These are phyloP conservation scores for Cyclophora punctaria DNA, from an alignment of 2,888 invertebrate species.

Conservation along the genomic window DNA sequence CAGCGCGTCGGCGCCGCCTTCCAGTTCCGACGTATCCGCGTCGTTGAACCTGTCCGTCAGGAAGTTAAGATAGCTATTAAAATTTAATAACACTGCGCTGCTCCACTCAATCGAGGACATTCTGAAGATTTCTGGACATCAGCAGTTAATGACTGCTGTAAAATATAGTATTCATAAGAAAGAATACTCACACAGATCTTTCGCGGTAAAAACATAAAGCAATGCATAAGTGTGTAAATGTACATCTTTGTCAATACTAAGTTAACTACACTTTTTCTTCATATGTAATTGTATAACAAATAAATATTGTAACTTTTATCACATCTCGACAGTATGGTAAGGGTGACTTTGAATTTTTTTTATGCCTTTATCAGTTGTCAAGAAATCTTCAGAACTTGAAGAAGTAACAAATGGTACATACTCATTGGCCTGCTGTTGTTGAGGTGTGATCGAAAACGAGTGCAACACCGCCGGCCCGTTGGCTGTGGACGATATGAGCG, in stretches of 20 bases:
- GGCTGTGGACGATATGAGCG: conserved; percentile 61
- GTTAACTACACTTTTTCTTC: too few relatives aligned
- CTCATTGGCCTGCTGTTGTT: conserved; percentile 57
- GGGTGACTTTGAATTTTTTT: too few relatives aligned
- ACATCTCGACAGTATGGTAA: too few relatives aligned
- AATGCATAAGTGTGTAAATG: too few relatives aligned
- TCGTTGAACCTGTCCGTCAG: conserved; percentile 50
- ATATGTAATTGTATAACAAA: background rate
- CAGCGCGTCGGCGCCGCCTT: conserved; percentile 58
- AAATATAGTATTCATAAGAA: too few relatives aligned
- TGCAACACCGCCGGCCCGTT: conserved; percentile 58
- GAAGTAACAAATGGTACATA: conserved; percentile 28
- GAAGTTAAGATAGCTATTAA: conserved; percentile 30
- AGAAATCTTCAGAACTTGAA: background rate
- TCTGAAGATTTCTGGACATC: background rate
- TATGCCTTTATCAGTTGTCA: background rate
- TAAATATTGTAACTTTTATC: too few relatives aligned
- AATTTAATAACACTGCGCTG: conserved; percentile 20
- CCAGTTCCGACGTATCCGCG: conserved; percentile 68
- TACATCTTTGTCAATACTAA: too few relatives aligned
- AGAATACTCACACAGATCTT: too few relatives aligned
- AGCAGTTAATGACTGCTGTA: too few relatives aligned
- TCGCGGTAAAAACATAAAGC: too few relatives aligned
- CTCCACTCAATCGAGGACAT: background rate
- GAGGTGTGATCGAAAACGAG: conserved; percentile 54